Base-by-base conservation (phyloP, 2,797 vertebrate species). In the Melanotaenia maccullochi region DNA sequence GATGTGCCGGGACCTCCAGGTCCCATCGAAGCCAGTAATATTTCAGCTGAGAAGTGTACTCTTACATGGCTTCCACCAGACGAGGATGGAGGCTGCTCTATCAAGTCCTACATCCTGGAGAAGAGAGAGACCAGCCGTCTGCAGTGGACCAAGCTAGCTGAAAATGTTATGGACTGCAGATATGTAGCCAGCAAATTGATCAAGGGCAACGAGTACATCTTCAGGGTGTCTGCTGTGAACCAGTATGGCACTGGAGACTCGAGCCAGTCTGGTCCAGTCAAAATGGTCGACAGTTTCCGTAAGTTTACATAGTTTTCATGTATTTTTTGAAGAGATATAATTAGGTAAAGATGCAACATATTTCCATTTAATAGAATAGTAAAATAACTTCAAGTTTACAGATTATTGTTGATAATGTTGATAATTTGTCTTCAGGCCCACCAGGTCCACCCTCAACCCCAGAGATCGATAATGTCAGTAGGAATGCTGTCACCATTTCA, bases 41-140 rank as follows among this genome's bases (percentile, higher is more conserved):
- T 99, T 82, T 99, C 98, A 80, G 95, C 97, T 85, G 97, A 98
- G 91, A 99, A 98, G 90, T 98, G 96, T 0, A 99, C 98, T 7
- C 93, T 99, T 68, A 98, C 95, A 0, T 99, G 98, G 98, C 94
- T 96, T 82, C 97, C 98, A 80, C 98, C 98, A 71, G 89, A 96
- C 73, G 97, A 99, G 94, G 98, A 99, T 75, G 98, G 98, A 30
- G 98, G 98, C 71, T 95, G 94, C 59, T 85, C 96, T 35, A 95
- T 99, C 76, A 99, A 97, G 83, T 98, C 96, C 24, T 99, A 99
- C 56, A 89, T 94, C 64, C 94, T 99, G 30, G 98, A 99, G 92
- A 99, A 99, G 92, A 96, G 98, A 93, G 98, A 99, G 93, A 99
- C 98, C 40, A 98, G 98, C 63, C 96, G 98, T 57, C 94, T 99